phyloP scores from a whole-genome alignment of 2,797 vertebrate species.

The Telmatherina bonti region DNA sequence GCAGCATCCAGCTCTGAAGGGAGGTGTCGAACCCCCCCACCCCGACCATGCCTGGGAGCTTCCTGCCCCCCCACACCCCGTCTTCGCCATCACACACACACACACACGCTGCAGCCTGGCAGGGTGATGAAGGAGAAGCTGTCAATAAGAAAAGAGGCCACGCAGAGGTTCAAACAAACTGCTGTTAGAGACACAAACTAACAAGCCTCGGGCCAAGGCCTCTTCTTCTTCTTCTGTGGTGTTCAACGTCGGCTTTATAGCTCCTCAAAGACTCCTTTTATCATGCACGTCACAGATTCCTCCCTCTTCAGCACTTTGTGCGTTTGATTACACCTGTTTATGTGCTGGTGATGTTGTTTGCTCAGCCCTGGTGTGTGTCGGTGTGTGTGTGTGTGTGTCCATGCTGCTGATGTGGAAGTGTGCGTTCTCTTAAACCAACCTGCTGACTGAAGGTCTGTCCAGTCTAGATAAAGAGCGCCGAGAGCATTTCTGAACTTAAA shows the following conservation, averaged over 20 bases:
- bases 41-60: constrained; percentile 12
- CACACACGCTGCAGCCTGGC: constrained; percentile 28
- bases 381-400: constrained; percentile 37
- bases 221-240: constrained; percentile 60
- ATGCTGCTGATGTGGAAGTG: constrained; percentile 44
- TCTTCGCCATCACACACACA: background rate
- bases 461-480: constrained; percentile 44
- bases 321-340: constrained; percentile 80
- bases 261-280: constrained; percentile 74
- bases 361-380: constrained; percentile 62
- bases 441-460: constrained; percentile 77
- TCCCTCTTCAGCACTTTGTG: constrained; percentile 77
- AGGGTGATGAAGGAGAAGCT: constrained; percentile 64
- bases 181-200: constrained; percentile 79
- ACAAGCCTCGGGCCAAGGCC: constrained; percentile 64
- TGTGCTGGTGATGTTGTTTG: constrained; percentile 74
- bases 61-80: constrained; percentile 2
- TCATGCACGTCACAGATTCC: constrained; percentile 75
- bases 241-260: constrained; percentile 52
- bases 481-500: constrained; percentile 57
- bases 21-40: constrained; percentile 26
- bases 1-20: constrained; percentile 51
- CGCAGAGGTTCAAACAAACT: constrained; percentile 74
- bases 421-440: constrained; percentile 72
- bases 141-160: constrained; percentile 64